Evolutionary conservation across 1,140 invertebrate genomes (phyloP).

Genomic region (Anagrus nilaparvatae): DNA sequence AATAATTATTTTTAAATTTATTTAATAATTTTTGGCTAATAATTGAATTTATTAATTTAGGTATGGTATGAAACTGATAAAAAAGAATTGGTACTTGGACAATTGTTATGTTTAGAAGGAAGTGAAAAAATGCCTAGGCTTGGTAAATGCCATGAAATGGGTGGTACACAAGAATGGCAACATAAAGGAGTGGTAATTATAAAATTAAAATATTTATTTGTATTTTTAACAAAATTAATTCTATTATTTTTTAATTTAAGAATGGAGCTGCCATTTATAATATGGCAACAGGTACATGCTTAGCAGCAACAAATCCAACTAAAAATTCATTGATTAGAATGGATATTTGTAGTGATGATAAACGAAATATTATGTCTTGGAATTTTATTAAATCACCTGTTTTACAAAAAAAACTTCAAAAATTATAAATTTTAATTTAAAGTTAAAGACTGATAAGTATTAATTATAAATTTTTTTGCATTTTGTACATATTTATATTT

Average conservation of each 20-base stretch:
- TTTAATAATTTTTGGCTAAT: conserved; percentile 8
- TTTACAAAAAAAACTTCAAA: too few relatives aligned
- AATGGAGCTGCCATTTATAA: conserved; percentile 71
- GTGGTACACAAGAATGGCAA: conserved; percentile 82
- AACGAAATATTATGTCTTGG: conserved; percentile 51
- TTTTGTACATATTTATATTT: too few relatives aligned
- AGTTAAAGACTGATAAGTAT: too few relatives aligned
- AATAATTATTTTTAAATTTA: conserved; percentile 21
- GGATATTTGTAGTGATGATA: conserved; percentile 58
- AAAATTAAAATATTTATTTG: conserved; percentile 1
- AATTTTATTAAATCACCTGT: conserved; percentile 57
- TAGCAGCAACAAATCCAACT: conserved; percentile 48
- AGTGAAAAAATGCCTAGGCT: conserved; percentile 53
- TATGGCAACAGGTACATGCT: conserved; percentile 72
- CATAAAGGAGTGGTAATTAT: conserved; percentile 54
- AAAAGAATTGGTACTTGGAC: conserved; percentile 73
- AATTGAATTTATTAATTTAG: conserved; percentile 36
- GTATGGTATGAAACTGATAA: conserved; percentile 81
- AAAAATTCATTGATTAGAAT: conserved; percentile 51
- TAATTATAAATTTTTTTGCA: too few relatives aligned
- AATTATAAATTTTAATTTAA: too few relatives aligned
- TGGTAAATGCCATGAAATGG: conserved; percentile 86
- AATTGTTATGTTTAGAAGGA: conserved; percentile 77
- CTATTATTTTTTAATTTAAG: conserved; percentile 36
- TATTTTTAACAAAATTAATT: conserved; percentile 4